Base-by-base conservation (phyloP, 1,140 invertebrate species). In the Drosophila baimaii region DNA sequence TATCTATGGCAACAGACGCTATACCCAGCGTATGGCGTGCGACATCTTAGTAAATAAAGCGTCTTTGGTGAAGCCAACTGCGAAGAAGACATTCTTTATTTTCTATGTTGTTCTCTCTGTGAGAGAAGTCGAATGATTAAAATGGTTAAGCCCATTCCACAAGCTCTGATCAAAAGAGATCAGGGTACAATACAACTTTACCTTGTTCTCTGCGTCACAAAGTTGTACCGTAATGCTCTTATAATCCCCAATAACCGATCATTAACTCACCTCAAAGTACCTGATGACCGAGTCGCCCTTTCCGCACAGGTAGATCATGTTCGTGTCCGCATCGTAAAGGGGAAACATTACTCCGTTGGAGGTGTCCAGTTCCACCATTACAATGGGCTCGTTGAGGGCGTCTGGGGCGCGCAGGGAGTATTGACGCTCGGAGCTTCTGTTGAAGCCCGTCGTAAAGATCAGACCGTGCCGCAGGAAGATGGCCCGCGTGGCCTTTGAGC, bases 291-390 rank as follows among this genome's bases (percentile, higher is more conserved):
- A 96, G 94, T 97, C 96, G 37, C 96, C 98, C 94, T 99, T 99
- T 70, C 98, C 99, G 92, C 98, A 98, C 5, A 99, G 93, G 93
- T 96, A 99, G 69, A 99, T 95, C 85, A 99, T 93, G 94, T 98
- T 98, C 44, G 97, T 98, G 93, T 99, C 99, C 43, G 98, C 95
- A 94, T 99, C 99, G 93, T 99, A 99, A 17, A 99, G 94, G 33
- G 99, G 99, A 93, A 99, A 98, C 95, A 99, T 97, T 37, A 99
- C 97, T 73, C 98, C 98, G 93, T 99, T 99, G 75, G 97, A 98
- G 27, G 97, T 98, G 92, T 99, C 99, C 79, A 99, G 94, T 93
- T 98, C 97, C 58, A 99, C 98, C 94, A 98, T 97, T 10, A 98
- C 96, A 82, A 99, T 97, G 2, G 98, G 98, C 90, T 98, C 97